A percentile compares a stretch with the other conserved stretches of the same genome.
Evolutionary conservation across 2,888 invertebrate species (phyloP).

Genomic region (Creontiades dilutus): DNA sequence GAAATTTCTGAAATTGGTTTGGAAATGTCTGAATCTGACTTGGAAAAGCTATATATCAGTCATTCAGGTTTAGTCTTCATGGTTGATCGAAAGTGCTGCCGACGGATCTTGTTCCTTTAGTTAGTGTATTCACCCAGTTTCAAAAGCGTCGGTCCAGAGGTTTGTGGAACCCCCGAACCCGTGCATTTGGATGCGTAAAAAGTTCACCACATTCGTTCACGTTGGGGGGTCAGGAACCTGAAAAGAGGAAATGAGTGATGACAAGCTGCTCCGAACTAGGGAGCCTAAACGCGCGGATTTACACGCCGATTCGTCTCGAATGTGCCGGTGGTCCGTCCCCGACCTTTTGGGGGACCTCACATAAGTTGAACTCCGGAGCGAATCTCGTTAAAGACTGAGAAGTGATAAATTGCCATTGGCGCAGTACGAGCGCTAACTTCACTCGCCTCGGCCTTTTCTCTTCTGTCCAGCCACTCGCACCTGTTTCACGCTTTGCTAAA

Average conservation of each 20-base stretch:
- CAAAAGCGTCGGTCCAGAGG: no score
- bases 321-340: constrained; percentile 19
- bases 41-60: no score
- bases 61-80: no score
- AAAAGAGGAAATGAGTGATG: constrained; percentile 33
- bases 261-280: background rate
- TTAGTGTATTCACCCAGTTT: no score
- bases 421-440: background rate
- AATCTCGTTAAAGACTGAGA: background rate
- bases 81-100: no score
- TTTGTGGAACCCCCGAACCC: no score
- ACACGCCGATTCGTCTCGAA: constrained; percentile 23
- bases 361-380: constrained; percentile 2
- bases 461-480: background rate
- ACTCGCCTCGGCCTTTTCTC: background rate
- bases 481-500: constrained; percentile 36
- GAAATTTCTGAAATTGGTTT: no score
- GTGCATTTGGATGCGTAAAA: no score
- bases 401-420: constrained; percentile 23
- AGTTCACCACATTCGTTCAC: background rate
- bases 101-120: no score
- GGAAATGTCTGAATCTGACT: no score
- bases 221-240: background rate
- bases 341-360: constrained; percentile 26
- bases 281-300: constrained; percentile 14